A percentile compares a stretch with the other conserved stretches of the same genome.
These are phyloP conservation scores for Planococcus citri DNA, from an alignment of 1,140 invertebrate genomes.

Conservation along the genomic window DNA sequence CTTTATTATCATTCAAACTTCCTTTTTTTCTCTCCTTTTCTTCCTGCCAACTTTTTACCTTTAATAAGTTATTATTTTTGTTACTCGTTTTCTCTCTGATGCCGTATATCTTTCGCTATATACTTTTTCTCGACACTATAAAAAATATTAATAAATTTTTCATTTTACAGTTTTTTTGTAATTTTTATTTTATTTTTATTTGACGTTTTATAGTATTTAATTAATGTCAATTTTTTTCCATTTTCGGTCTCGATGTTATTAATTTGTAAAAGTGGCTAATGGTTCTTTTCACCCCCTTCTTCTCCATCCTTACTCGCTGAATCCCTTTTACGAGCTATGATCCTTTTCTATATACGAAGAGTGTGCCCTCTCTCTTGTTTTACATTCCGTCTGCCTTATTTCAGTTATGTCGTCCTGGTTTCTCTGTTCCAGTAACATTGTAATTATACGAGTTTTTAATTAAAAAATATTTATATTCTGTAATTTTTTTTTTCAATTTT, in stretches of 20 bases:
- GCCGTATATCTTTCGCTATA: no score
- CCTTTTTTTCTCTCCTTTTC: background rate
- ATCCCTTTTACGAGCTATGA: no score
- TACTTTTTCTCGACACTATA: background rate
- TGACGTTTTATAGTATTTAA: constrained; percentile 1
- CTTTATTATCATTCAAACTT: constrained; percentile 8
- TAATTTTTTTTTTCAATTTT: no score
- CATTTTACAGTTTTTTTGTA: background rate
- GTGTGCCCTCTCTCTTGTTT: no score
- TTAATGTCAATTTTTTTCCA: background rate
- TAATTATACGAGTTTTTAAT: no score
- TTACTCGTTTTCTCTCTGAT: background rate
- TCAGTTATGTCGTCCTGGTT: no score
- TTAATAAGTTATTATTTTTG: constrained; percentile 5
- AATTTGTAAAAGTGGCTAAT: background rate
- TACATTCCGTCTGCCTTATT: no score
- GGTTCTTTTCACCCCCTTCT: background rate
- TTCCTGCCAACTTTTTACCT: background rate
- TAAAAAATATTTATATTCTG: no score
- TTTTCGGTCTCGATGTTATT: background rate
- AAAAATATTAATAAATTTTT: constrained; percentile 1
- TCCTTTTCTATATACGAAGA: no score
- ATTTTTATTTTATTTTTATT: background rate
- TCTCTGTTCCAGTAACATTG: no score
- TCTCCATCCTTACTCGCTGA: no score